Evolutionary conservation across 2,797 vertebrate species (phyloP).

Genomic region (Epinephelus malabaricus): DNA sequence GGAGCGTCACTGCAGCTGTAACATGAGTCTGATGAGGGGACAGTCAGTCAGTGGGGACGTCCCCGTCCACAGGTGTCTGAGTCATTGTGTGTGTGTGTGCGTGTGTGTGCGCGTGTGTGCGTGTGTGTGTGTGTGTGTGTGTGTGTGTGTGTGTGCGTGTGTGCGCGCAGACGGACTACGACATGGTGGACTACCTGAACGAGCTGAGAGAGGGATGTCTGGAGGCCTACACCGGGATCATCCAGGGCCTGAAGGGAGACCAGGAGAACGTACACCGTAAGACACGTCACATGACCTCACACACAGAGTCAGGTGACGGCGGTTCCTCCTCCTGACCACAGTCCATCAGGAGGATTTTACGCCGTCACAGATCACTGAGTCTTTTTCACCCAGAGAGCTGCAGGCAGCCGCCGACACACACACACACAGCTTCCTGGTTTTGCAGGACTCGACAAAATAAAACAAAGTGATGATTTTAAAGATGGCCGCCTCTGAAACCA

Average conservation of each 20-base stretch:
- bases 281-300: slow-evolving; percentile 58
- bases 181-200: slow-evolving; percentile 99
- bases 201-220: slow-evolving; percentile 96
- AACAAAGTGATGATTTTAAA: not conserved
- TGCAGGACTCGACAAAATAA: slow-evolving; percentile 72
- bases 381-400: slow-evolving; percentile 73
- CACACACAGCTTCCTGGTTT: slow-evolving; percentile 66
- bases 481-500: not conserved
- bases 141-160: slow-evolving; percentile 7
- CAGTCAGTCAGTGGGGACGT: too few species aligned
- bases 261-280: slow-evolving; percentile 99
- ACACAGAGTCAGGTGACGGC: slow-evolving; percentile 38
- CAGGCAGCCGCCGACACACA: not conserved
- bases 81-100: not conserved
- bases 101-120: not conserved
- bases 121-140: not conserved
- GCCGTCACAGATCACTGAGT: slow-evolving; percentile 70
- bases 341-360: slow-evolving; percentile 74
- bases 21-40: too few species aligned
- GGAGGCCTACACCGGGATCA: slow-evolving; percentile 98
- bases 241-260: slow-evolving; percentile 98
- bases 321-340: slow-evolving; percentile 77
- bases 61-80: too few species aligned
- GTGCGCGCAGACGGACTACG: slow-evolving; percentile 92
- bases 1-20: too few species aligned